These are phyloP conservation scores for Procavia capensis DNA, from an alignment of 2,113 vertebrate species.

Conservation along the genomic window DNA sequence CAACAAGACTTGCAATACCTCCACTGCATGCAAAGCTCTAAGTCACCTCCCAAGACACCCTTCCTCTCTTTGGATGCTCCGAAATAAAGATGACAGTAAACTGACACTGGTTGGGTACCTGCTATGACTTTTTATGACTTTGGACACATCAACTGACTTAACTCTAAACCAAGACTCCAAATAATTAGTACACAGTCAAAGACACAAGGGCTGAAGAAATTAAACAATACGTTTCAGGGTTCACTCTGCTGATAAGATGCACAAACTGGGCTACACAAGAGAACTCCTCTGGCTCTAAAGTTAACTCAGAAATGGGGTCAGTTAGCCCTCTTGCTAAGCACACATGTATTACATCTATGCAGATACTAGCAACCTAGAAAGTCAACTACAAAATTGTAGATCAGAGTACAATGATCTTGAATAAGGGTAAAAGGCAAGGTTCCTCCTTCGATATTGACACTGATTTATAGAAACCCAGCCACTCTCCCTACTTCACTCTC, in stretches of 20 bases:
- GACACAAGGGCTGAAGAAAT: not conserved
- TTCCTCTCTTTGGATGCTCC: slow-evolving; percentile 23
- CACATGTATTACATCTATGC: not conserved
- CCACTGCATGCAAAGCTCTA: not conserved
- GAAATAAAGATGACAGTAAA: not conserved
- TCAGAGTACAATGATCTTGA: not conserved
- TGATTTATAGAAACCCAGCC: not conserved
- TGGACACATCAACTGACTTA: not conserved
- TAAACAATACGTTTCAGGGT: not conserved
- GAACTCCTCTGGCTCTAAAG: not conserved
- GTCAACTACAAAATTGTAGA: not conserved
- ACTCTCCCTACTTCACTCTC: not conserved
- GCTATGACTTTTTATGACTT: not conserved
- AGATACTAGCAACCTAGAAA: not conserved
- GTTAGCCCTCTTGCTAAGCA: not conserved
- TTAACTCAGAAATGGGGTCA: not conserved
- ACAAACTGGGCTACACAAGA: not conserved
- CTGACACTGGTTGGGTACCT: not conserved
- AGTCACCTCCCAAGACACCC: not conserved
- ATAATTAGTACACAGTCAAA: not conserved
- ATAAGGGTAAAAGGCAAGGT: not conserved
- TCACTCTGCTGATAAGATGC: not conserved
- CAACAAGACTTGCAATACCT: not conserved
- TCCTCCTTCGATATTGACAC: not conserved
- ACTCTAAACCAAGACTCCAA: not conserved